A percentile compares a stretch with the other conserved stretches of the same genome.
Conservation (phyloP, 2,113 vertebrate genomes). For the Hippoglossus stenolepis region DNA sequence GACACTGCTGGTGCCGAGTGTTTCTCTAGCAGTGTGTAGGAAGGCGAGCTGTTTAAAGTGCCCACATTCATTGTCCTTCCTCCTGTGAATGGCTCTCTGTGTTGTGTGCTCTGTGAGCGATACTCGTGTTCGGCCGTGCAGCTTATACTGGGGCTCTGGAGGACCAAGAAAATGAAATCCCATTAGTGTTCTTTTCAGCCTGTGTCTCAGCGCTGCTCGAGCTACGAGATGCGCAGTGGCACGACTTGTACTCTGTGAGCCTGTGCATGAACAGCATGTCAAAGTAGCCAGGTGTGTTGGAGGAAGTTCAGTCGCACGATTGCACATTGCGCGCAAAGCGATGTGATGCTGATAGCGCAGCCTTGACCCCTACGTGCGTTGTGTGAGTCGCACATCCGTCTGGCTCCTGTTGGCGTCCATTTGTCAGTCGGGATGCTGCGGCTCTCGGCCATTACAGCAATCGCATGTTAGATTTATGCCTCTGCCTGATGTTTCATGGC, state of each 20-base stretch:
- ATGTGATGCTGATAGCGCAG: too few relatives aligned
- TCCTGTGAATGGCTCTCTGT: conserved; percentile 60
- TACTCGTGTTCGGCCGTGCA: conserved; percentile 58
- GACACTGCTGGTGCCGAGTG: background rate
- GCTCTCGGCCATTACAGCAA: too few relatives aligned
- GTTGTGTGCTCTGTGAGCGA: background rate
- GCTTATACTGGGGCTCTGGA: conserved; percentile 49
- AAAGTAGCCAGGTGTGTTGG: conserved; percentile 23
- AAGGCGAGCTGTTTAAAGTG: conserved; percentile 37
- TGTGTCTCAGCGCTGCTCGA: conserved; percentile 52
- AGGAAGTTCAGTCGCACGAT: background rate
- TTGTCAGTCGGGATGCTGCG: background rate
- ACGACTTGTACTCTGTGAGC: conserved; percentile 7
- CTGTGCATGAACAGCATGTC: conserved; percentile 39
- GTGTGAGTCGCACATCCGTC: background rate
- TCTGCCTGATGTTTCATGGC: conserved; percentile 71
- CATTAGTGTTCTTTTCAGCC: conserved; percentile 61
- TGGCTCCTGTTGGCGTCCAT: conserved; percentile 21
- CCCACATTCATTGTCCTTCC: conserved; percentile 46
- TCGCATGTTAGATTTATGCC: conserved; percentile 59
- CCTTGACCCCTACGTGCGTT: background rate
- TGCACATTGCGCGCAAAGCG: background rate
- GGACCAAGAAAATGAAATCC: conserved; percentile 68
- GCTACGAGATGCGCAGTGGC: conserved; percentile 23
- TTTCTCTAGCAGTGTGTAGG: conserved; percentile 34